Evolutionary conservation across 2,888 invertebrate genomes (phyloP).

Genomic region (Drosophila demipolita): DNA sequence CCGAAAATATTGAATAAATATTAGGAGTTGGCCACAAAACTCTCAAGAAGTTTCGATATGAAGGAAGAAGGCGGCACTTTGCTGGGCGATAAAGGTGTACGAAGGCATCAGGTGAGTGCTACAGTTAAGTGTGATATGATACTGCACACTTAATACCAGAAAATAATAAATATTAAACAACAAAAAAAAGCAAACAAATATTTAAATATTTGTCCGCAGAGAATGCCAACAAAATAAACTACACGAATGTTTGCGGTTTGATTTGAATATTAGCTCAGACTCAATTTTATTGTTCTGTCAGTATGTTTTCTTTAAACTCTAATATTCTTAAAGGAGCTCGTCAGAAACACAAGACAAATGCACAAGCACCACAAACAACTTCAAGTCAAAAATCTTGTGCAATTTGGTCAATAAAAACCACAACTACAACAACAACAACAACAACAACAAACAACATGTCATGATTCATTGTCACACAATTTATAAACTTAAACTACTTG

Average conservation of each 20-base stretch:
- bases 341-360: constrained; percentile 30
- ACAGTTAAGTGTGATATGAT: constrained; percentile 54
- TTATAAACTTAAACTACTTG: constrained; percentile 24
- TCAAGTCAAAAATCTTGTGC: constrained; percentile 34
- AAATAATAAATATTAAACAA: constrained; percentile 3
- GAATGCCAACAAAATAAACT: constrained; percentile 62
- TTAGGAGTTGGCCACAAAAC: constrained; percentile 94
- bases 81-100: constrained; percentile 89
- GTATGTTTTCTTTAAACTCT: constrained; percentile 3
- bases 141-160: constrained; percentile 43
- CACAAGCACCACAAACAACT: constrained; percentile 37
- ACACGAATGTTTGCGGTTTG: constrained; percentile 57
- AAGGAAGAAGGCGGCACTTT: constrained; percentile 92
- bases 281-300: constrained; percentile 32
- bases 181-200: constrained; percentile 13
- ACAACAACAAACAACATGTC: constrained; percentile 57
- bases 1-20: constrained; percentile 63
- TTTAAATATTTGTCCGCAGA: constrained; percentile 51
- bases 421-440: not conserved
- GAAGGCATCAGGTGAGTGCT: constrained; percentile 87
- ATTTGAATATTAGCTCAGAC: constrained; percentile 33
- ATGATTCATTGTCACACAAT: constrained; percentile 60
- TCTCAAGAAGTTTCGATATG: constrained; percentile 95
- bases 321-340: constrained; percentile 4
- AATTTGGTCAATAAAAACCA: constrained; percentile 51